Base-by-base conservation (phyloP, 2,797 vertebrate species). In the Tolypeutes matacus region DNA sequence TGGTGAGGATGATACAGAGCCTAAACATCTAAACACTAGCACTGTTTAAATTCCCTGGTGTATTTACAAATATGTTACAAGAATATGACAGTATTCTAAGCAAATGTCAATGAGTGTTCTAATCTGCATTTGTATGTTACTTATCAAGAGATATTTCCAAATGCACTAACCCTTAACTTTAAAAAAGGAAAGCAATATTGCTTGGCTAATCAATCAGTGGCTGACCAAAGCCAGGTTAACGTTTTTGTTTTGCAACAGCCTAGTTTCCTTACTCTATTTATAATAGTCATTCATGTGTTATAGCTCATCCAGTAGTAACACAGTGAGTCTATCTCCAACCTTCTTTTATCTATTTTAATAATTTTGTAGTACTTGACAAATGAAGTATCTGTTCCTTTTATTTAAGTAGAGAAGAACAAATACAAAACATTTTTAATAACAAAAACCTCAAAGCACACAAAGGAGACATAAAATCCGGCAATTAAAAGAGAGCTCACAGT, bases 41-140 rank as follows among this genome's bases (percentile, higher is more conserved):
- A 3, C 39, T 17, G 6, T 84, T 11, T 46, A 13, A 91, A 95
- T 72, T 92, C 96, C 87, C 94, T 51, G 84, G 91, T 95, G 90
- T 1, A 86, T 58, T 94, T 81, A 89, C 85, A 72, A 87, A 87
- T 92, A 8, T 27, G n/a, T 49, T n/a, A 25, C 6, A 21, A 64
- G 17, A 86, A 72, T 0, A 4, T 18, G 27, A 81, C 11, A 12
- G 10, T 4, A 18, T 5, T 42, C 49, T 65, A 29, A 39, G 42
- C 80, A 58, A 89, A 69, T 4, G 72, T 23, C 34, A 77, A 46
- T 1, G 3, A 34, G 31, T 36, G 0, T 89, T 95, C 60, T 4
- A 51, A 96, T 96, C n/a, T 95, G 96, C 56, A 67, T 11, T 64
- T 70, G 10, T 11, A 31, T 0, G 29, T 39, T 77, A 72, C n/a